A percentile compares a stretch with the other conserved stretches of the same genome.
Evolutionary conservation across 1,140 invertebrate genomes (phyloP).

Genomic region (Meloidogyne exigua): DNA sequence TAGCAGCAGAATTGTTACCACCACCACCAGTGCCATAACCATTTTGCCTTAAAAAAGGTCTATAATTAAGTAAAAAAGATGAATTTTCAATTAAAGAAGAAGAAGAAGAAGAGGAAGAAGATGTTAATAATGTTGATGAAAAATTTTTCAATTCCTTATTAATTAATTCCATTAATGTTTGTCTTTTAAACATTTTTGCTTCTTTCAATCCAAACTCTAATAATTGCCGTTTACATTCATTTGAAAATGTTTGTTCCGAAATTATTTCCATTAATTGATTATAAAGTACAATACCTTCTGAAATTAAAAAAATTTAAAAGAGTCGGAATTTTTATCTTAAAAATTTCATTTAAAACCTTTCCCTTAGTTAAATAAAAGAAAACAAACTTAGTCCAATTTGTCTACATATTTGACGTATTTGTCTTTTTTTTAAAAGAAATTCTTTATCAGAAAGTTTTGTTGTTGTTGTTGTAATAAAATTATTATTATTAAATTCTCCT

Average conservation of each 20-base stretch:
- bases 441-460: not conserved
- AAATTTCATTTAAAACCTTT: no score
- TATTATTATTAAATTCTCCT: not conserved
- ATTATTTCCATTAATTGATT: slow-evolving; percentile 3
- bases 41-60: not conserved
- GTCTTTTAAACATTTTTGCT: slow-evolving; percentile 18
- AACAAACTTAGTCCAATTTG: slow-evolving; percentile 19
- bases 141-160: not conserved
- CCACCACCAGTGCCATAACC: not conserved
- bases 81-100: not conserved
- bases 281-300: not conserved
- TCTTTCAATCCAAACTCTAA: slow-evolving; percentile 11
- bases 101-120: slow-evolving; percentile 7
- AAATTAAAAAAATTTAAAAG: slow-evolving; percentile 3
- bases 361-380: not conserved
- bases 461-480: not conserved
- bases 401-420: slow-evolving; percentile 18
- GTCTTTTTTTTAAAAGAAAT: slow-evolving; percentile 10
- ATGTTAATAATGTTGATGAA: not conserved
- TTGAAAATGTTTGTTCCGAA: not conserved
- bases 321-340: no score
- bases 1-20: not conserved
- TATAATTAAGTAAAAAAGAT: not conserved
- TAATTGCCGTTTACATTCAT: not conserved
- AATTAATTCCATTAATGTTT: slow-evolving; percentile 14